Percentiles rank a stretch among this genome's conserved stretches.
These are phyloP conservation scores for Dynastes hyllus DNA, from an alignment of 2,888 invertebrate species.

Conservation along the genomic window DNA sequence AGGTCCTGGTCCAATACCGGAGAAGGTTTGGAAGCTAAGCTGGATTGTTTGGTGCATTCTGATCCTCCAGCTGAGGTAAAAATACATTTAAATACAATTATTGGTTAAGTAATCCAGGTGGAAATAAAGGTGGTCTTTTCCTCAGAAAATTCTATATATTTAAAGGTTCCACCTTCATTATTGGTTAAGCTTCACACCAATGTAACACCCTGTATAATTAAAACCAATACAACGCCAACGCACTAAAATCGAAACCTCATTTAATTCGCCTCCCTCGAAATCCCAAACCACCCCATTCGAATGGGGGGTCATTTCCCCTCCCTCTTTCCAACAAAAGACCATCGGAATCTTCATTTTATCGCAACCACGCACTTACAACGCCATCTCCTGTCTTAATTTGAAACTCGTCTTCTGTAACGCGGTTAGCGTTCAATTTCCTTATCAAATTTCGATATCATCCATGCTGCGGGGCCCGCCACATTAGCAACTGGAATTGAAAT, in stretches of 20 bases:
- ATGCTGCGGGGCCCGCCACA: not conserved
- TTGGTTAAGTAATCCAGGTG: too few species aligned
- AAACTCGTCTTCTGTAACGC: constrained; percentile 32
- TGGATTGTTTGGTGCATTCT: constrained; percentile 78
- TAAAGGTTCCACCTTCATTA: too few species aligned
- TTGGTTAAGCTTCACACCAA: too few species aligned
- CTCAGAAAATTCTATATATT: too few species aligned
- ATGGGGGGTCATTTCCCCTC: not conserved
- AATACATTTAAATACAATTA: too few species aligned
- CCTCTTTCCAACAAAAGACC: not conserved
- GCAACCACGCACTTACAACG: constrained; percentile 6
- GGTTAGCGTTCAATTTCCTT: constrained; percentile 55
- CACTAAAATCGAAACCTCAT: too few species aligned
- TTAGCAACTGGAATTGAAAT: constrained; percentile 44
- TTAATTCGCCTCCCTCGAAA: not conserved
- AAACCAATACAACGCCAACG: too few species aligned
- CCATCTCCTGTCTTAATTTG: constrained; percentile 43
- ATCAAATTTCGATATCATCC: constrained; percentile 44
- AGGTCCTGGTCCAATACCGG: constrained; percentile 78
- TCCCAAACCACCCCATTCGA: not conserved
- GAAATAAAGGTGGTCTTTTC: too few species aligned
- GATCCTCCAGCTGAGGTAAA: constrained; percentile 72
- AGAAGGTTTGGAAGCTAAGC: constrained; percentile 77
- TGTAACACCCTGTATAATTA: too few species aligned
- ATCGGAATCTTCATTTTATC: not conserved